phyloP scores from a whole-genome alignment of 2,888 invertebrate genomes.

The Tanytarsus gracilentus region DNA sequence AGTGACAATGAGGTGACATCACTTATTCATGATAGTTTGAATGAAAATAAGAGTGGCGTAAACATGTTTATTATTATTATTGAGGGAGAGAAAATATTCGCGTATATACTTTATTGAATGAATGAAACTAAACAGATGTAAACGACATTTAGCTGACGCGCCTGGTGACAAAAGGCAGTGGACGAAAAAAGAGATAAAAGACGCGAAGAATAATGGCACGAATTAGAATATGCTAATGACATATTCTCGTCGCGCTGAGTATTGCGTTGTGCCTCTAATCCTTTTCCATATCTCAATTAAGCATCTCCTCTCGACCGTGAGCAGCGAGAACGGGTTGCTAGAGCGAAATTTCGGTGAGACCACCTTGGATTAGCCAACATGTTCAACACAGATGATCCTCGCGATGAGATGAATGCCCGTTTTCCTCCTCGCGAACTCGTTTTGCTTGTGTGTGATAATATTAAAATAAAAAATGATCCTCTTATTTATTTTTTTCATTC shows the following conservation, averaged over 20 bases:
- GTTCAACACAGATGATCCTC: conserved; percentile 19
- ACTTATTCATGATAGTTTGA: too few species aligned
- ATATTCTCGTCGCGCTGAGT: conserved; percentile 7
- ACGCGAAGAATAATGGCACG: not conserved
- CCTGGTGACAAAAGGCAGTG: conserved; percentile 2
- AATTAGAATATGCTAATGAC: conserved; percentile 14
- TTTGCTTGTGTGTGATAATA: not conserved
- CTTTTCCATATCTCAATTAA: conserved; percentile 12
- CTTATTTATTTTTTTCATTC: not conserved
- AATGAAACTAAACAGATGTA: conserved; percentile 20
- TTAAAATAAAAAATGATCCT: not conserved
- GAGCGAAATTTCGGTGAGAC: not conserved
- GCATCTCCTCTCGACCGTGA: not conserved
- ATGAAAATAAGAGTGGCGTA: too few species aligned
- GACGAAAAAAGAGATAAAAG: not conserved
- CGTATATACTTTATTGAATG: not conserved
- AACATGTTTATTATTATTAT: too few species aligned
- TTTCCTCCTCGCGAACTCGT: not conserved
- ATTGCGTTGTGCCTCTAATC: not conserved
- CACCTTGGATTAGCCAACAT: conserved; percentile 14
- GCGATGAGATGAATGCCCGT: not conserved
- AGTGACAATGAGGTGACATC: too few species aligned
- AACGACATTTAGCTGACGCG: conserved; percentile 10
- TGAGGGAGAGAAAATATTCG: too few species aligned
- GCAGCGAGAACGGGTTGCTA: not conserved